Evolutionary conservation across 1,140 invertebrate species (phyloP).

Genomic region (Portunus trituberculatus): DNA sequence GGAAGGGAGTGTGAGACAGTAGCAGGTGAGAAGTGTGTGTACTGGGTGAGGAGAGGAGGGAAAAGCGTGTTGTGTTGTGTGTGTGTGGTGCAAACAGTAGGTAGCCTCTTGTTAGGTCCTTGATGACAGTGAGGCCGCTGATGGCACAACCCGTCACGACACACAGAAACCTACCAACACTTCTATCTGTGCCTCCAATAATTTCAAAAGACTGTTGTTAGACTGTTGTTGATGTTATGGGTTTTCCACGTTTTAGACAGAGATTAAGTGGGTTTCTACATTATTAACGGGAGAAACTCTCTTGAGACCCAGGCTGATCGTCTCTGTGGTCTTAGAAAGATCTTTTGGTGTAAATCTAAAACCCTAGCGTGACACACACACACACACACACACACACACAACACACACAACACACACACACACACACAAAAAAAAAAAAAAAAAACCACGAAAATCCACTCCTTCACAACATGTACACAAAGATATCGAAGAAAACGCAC

Average conservation of each 20-base stretch:
- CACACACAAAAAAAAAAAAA: background rate
- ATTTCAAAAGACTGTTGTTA: background rate
- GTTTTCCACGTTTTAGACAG: no score
- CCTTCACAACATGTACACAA: no score
- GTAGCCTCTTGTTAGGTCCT: no score
- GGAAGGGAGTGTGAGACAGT: no score
- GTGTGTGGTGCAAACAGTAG: background rate
- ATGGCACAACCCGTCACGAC: no score
- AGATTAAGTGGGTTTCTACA: no score
- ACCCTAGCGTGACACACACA: no score
- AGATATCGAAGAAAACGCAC: background rate
- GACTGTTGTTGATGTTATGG: no score
- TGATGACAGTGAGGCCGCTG: no score
- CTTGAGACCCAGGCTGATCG: background rate
- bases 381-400: no score
- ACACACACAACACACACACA: background rate
- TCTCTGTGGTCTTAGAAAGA: background rate
- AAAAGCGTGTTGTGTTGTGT: background rate
- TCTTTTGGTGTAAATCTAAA: no score
- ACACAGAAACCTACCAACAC: background rate
- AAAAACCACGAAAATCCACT: no score
- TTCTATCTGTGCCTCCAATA: background rate
- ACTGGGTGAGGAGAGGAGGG: background rate
- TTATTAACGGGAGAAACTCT: background rate
- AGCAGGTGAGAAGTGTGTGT: background rate